Evolutionary conservation across 2,888 invertebrate genomes (phyloP).

Genomic region (Itoplectis maculator): DNA sequence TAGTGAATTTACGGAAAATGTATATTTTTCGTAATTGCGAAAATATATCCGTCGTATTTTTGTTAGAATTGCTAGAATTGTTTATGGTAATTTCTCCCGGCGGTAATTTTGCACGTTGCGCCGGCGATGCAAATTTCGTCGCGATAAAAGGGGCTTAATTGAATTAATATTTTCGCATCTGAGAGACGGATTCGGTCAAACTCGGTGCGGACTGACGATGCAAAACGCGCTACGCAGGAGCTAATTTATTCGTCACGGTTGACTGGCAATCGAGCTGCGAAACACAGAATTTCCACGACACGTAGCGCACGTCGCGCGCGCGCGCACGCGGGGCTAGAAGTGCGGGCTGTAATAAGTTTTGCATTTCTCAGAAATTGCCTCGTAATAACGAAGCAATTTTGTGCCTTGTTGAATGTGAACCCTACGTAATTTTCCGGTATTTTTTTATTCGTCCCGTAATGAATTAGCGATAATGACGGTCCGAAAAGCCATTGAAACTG

Average conservation of each 20-base stretch:
- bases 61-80: not conserved
- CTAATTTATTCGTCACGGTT: slow-evolving; percentile 17
- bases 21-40: not conserved
- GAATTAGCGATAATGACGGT: slow-evolving; percentile 2
- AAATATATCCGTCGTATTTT: not conserved
- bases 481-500: slow-evolving; percentile 1
- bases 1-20: too few relatives aligned
- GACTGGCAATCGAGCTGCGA: slow-evolving; percentile 2
- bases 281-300: slow-evolving; percentile 9
- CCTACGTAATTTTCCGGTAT: slow-evolving; percentile 11
- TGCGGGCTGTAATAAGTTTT: slow-evolving; percentile 12
- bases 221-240: not conserved
- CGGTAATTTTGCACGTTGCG: not conserved
- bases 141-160: not conserved
- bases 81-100: not conserved
- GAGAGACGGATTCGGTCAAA: not conserved
- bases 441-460: not conserved
- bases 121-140: not conserved
- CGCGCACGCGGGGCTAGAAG: slow-evolving; percentile 1
- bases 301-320: not conserved
- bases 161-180: not conserved
- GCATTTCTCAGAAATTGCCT: slow-evolving; percentile 20
- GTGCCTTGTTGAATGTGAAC: slow-evolving; percentile 10
- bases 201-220: not conserved
- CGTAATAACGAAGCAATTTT: slow-evolving; percentile 34